phyloP scores from a whole-genome alignment of 2,888 invertebrate genomes.

The Rhamphomyia laevipes region DNA sequence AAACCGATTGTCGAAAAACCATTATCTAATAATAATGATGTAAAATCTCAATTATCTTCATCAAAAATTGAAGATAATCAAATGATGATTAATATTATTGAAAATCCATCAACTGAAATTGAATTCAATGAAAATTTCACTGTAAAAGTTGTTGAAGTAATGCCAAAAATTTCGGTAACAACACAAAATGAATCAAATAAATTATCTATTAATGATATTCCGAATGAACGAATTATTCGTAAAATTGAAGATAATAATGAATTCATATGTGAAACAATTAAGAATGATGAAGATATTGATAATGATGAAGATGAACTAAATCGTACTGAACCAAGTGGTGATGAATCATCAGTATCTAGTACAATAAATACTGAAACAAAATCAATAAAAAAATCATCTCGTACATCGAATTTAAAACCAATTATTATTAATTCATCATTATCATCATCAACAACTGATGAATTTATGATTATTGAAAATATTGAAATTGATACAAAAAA shows the following conservation, averaged over 20 bases:
- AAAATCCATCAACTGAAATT: no score
- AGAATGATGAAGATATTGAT: not conserved
- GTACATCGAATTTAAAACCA: no score
- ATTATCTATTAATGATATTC: not conserved
- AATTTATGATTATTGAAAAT: not conserved
- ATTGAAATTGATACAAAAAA: no score
- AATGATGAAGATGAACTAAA: not conserved
- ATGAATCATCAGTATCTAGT: not conserved
- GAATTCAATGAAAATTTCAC: not conserved
- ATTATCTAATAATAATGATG: not conserved
- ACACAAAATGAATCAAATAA: not conserved
- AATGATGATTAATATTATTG: no score
- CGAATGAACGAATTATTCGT: no score
- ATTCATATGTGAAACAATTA: not conserved
- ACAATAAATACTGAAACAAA: no score
- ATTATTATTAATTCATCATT: not conserved
- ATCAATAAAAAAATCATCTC: not conserved
- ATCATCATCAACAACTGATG: no score
- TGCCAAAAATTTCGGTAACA: conserved; percentile 7
- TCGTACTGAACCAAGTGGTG: not conserved
- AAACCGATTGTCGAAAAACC: not conserved
- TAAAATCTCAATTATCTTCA: not conserved
- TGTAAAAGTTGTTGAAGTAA: conserved; percentile 8
- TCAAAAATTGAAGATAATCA: not conserved
- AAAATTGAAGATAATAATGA: not conserved